Evolutionary conservation across 2,888 invertebrate genomes (phyloP), one percentile per base, ranked within the genome.

Genomic region (Latheticus oryzae): DNA sequence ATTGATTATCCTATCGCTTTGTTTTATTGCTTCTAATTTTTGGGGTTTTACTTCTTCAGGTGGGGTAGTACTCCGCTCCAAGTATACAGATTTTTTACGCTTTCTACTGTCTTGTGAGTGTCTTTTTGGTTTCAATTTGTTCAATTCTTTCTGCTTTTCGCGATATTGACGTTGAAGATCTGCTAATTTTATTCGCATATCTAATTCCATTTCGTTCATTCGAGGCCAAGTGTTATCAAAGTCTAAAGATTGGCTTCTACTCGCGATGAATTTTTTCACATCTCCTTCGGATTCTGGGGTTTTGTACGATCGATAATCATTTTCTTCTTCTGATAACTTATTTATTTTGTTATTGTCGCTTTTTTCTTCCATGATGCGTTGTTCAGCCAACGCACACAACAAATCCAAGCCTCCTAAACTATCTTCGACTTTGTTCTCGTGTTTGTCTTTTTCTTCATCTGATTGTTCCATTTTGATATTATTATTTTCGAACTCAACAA

Each of bases 81-180:
- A 73, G 51, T 72, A 65, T 1, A 63, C 64, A 0, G 76, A 76
- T 67, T 80, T 82, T 65, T 83, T 84, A 12, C 82, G 73, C 51
- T 84, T 80, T 68, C 82, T 84, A 5, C 69, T 70, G 5, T 70
- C 69, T 3, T 54, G 51, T 8, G 62, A 60, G 52, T 72, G 73
- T 55, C 83, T 80, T 58, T 84, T 84, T 1, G 86, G 86, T 12
- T 84, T 84, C 28, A 91, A 80, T 63, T 88, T 88, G 59, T 85
- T 86, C n/a, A 95, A 79, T 76, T 94, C 91, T 17, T 87, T 87
- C 72, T 93, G 90, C 73, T 92, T 92, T 73, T 94, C 93, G 60
- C 87, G 87, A 72, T 92, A 91, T 71, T 91, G 88, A 15, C 89
- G 82, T 70, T 93, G 91, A 16, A 95, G 81, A 43, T 93, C 92